These are phyloP conservation scores for Ephestia elutella DNA, from an alignment of 1,140 invertebrate species.

Conservation along the genomic window DNA sequence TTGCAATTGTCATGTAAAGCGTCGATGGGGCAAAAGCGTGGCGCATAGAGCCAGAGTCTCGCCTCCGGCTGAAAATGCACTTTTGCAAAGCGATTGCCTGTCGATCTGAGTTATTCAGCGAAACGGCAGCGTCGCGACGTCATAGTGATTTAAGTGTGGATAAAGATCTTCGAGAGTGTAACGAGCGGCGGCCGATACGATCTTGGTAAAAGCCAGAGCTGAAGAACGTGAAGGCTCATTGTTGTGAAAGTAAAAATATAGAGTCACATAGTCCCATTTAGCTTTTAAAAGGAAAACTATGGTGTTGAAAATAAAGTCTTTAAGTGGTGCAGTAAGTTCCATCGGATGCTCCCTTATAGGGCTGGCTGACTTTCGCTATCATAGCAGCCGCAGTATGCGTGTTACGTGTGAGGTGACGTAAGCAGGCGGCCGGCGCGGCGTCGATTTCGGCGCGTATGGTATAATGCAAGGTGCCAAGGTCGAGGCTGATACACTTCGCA, in stretches of 20 bases:
- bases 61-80: conserved; percentile 68
- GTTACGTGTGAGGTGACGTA: conserved; percentile 28
- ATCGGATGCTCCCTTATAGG: conserved; percentile 5
- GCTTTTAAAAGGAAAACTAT: too few species aligned
- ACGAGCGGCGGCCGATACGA: conserved; percentile 21
- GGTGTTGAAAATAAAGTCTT: background rate
- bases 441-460: conserved; percentile 42
- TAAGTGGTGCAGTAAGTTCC: too few species aligned
- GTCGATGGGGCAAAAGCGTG: conserved; percentile 36
- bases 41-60: conserved; percentile 24
- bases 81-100: conserved; percentile 64
- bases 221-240: conserved; percentile 17
- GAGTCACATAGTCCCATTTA: too few species aligned
- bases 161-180: conserved; percentile 37
- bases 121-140: conserved; percentile 28
- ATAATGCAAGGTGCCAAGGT: conserved; percentile 60
- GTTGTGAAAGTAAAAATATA: conserved; percentile 13
- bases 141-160: conserved; percentile 30
- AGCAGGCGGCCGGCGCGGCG: conserved; percentile 18
- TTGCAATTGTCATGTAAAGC: conserved; percentile 67
- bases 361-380: conserved; percentile 25
- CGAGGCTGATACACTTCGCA: conserved; percentile 57
- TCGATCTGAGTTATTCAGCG: conserved; percentile 52
- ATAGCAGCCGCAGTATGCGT: conserved; percentile 16
- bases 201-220: conserved; percentile 22